Conservation (phyloP, 2,113 vertebrate genomes). For the Aspidoscelis tigris region DNA sequence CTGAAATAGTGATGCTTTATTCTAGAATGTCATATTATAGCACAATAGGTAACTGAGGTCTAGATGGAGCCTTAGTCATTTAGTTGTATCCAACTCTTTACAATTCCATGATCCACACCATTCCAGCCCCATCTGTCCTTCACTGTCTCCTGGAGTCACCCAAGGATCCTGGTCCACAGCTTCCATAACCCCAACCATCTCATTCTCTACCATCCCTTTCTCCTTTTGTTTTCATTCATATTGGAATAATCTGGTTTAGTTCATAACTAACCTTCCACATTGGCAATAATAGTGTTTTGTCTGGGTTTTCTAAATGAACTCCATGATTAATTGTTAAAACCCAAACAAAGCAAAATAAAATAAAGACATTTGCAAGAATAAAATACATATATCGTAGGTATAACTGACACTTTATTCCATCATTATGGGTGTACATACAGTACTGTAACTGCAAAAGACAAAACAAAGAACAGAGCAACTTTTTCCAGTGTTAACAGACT, state of each 20-base stretch:
- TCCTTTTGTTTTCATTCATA: background rate
- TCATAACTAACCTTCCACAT: background rate
- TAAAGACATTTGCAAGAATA: constrained; percentile 44
- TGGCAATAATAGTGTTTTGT: too few species aligned
- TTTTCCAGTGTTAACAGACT: constrained; percentile 65
- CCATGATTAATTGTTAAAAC: background rate
- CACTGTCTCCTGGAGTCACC: too few species aligned
- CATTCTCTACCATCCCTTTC: too few species aligned
- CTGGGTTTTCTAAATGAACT: background rate
- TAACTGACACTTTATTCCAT: constrained; percentile 80
- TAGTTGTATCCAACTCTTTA: too few species aligned
- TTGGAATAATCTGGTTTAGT: background rate
- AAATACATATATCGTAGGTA: constrained; percentile 55
- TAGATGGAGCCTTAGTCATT: too few species aligned
- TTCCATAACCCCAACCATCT: too few species aligned
- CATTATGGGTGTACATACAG: constrained; percentile 63
- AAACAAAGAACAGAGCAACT: constrained; percentile 56
- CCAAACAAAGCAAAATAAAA: background rate
- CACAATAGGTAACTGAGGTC: too few species aligned
- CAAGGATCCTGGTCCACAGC: too few species aligned
- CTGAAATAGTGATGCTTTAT: too few species aligned
- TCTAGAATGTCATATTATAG: too few species aligned
- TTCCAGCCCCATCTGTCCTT: too few species aligned
- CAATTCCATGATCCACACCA: too few species aligned
- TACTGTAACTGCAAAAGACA: constrained; percentile 66